phyloP scores from a whole-genome alignment of 1,140 invertebrate genomes.

The Ceratoteleas bidentatus region DNA sequence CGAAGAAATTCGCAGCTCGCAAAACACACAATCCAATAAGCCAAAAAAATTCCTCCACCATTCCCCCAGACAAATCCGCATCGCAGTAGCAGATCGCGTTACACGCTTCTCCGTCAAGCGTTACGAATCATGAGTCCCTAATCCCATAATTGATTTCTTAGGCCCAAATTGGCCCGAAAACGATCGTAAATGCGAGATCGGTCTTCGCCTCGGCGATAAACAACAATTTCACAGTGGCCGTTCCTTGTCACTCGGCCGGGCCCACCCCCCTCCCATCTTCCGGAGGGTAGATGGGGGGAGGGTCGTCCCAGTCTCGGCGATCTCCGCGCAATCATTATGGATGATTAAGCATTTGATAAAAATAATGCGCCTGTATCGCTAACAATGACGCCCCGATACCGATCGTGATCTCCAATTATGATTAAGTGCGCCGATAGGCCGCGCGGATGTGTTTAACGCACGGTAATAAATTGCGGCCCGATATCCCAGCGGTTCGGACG shows the following conservation, averaged over 20 bases:
- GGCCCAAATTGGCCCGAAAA: conserved; percentile 24
- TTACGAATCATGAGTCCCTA: conserved; percentile 27
- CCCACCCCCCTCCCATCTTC: conserved; percentile 22
- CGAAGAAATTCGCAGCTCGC: too few species aligned
- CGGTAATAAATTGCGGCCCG: conserved; percentile 36
- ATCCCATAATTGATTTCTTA: conserved; percentile 54
- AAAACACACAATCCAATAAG: too few species aligned
- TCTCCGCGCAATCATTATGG: conserved; percentile 57
- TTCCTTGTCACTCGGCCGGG: conserved; percentile 69
- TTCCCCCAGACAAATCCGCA: too few species aligned
- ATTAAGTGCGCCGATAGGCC: conserved; percentile 46
- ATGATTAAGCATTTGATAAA: conserved; percentile 65
- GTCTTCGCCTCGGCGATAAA: conserved; percentile 49
- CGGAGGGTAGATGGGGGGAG: background rate
- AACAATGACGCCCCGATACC: conserved; percentile 57
- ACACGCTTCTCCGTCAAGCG: conserved; percentile 24
- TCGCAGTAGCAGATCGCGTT: conserved; percentile 23
- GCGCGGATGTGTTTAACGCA: conserved; percentile 47
- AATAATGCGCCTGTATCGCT: conserved; percentile 54
- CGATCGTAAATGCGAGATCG: background rate
- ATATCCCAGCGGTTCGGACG: too few species aligned
- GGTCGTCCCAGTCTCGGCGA: conserved; percentile 23
- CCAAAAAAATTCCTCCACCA: too few species aligned
- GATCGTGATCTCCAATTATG: conserved; percentile 60
- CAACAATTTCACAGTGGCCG: conserved; percentile 75